Evolutionary conservation across 2,888 invertebrate species (phyloP).

Genomic region (Luffia ferchaultella): DNA sequence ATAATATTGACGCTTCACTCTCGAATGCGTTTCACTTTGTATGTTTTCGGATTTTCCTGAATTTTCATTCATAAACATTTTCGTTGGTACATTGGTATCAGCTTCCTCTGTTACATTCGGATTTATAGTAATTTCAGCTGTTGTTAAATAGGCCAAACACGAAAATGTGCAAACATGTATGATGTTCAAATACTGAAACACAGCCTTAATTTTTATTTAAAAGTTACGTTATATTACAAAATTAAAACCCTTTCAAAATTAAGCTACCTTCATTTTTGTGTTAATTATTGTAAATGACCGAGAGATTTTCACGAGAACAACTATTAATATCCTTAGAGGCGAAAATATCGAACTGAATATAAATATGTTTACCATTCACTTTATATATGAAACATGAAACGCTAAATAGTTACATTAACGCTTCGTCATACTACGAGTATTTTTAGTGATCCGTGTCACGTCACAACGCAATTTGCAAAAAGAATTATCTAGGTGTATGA

Average conservation of each 20-base stretch:
- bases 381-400: background rate
- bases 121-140: background rate
- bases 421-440: background rate
- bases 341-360: background rate
- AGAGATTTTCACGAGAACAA: no score
- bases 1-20: constrained; percentile 6
- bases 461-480: no score
- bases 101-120: background rate
- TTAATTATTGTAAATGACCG: no score
- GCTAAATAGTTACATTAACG: background rate
- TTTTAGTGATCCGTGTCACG: no score
- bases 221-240: no score
- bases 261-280: no score
- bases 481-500: no score
- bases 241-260: no score
- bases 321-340: no score
- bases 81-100: background rate
- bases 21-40: background rate
- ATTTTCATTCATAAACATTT: background rate
- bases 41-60: background rate
- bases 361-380: background rate
- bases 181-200: background rate
- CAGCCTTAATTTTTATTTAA: no score
- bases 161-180: background rate
- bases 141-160: background rate